Percentiles rank a stretch among this genome's conserved stretches.
Conservation (phyloP, 2,113 vertebrate genomes). For the Cisticola juncidis region DNA sequence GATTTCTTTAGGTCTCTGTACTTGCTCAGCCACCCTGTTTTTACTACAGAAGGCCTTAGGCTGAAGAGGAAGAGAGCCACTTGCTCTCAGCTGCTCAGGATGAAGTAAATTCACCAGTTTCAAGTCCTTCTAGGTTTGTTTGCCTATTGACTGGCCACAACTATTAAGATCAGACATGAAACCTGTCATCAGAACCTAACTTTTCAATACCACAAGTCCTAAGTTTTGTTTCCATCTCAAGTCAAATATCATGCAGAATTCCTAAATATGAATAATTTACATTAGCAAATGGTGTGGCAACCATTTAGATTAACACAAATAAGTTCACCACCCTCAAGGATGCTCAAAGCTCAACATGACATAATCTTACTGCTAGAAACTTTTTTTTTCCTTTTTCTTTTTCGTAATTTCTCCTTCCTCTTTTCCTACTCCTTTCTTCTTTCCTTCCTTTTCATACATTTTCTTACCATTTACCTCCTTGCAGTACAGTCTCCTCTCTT, state of each 20-base stretch:
- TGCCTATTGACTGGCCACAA: neutral
- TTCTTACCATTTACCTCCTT: neutral
- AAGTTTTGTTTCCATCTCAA: neutral
- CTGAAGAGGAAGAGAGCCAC: neutral
- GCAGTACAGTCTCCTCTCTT: neutral
- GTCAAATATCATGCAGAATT: neutral
- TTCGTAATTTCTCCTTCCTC: neutral
- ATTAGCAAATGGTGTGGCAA: neutral
- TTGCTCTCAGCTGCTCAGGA: neutral
- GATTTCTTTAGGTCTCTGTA: neutral
- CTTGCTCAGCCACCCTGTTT: neutral
- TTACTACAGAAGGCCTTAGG: neutral
- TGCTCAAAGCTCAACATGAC: rapidly evolving
- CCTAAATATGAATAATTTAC: neutral
- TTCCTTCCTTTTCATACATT: neutral
- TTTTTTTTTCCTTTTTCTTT: neutral
- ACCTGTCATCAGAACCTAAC: neutral
- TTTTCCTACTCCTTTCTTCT: neutral
- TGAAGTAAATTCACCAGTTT: neutral
- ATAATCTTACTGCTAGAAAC: neutral
- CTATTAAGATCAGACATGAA: neutral
- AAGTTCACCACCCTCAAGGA: neutral
- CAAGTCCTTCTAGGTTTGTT: neutral
- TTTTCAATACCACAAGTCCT: neutral
- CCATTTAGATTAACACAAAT: neutral